phyloP scores from a whole-genome alignment of 2,888 invertebrate genomes.

The Drosophila anomalipes region DNA sequence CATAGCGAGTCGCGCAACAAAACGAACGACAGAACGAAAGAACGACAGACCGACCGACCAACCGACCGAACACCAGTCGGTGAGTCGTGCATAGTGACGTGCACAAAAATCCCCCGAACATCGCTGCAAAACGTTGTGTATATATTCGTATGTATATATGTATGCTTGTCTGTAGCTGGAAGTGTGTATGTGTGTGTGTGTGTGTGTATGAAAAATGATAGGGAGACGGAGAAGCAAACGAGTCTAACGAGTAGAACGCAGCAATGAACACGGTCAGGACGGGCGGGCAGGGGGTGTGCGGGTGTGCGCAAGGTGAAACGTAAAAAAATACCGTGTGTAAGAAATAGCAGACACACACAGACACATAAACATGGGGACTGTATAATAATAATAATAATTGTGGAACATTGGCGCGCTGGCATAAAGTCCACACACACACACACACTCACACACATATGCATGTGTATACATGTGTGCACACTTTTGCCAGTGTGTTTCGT shows the following conservation, averaged over 20 bases:
- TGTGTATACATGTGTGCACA: slow-evolving; percentile 31
- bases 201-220: slow-evolving; percentile 67
- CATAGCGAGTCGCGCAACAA: slow-evolving; percentile 68
- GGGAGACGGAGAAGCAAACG: slow-evolving; percentile 62
- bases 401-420: slow-evolving; percentile 68
- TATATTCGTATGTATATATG: slow-evolving; percentile 17
- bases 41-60: slow-evolving; percentile 24
- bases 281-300: slow-evolving; percentile 23
- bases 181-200: not conserved
- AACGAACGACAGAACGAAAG: slow-evolving; percentile 36
- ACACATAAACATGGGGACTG: slow-evolving; percentile 25
- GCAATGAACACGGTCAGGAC: slow-evolving; percentile 45
- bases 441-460: not conserved
- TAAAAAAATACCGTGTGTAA: slow-evolving; percentile 54
- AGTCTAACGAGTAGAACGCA: slow-evolving; percentile 71
- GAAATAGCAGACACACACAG: slow-evolving; percentile 40
- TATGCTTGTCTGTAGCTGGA: slow-evolving; percentile 19
- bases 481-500: slow-evolving; percentile 32
- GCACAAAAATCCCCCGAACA: slow-evolving; percentile 67
- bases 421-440: slow-evolving; percentile 36
- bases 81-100: slow-evolving; percentile 62
- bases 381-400: slow-evolving; percentile 76
- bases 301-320: slow-evolving; percentile 75
- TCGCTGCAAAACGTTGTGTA: slow-evolving; percentile 30
- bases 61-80: slow-evolving; percentile 33